These are phyloP conservation scores for Pangasius sanitwongsei DNA, from an alignment of 2,797 vertebrate genomes.

Conservation along the genomic window DNA sequence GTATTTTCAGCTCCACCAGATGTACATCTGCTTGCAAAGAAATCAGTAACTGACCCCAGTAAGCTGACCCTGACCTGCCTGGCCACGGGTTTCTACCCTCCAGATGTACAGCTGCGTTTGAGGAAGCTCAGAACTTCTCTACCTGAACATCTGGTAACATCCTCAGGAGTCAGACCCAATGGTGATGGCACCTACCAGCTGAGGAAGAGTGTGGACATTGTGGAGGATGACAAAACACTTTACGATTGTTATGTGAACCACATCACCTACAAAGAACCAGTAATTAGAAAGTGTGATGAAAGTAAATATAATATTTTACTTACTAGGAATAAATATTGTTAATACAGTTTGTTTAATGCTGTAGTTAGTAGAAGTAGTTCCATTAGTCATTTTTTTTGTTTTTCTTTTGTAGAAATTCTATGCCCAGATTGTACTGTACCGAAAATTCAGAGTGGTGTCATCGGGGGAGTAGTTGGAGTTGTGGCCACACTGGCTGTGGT, in stretches of 20 bases:
- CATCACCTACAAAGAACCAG: accelerated
- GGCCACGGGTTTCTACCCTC: constrained; percentile 67
- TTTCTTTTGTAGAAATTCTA: background rate
- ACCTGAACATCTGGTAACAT: accelerated
- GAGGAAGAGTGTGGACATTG: constrained; percentile 57
- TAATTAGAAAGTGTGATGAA: accelerated
- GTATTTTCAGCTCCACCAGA: constrained; percentile 49
- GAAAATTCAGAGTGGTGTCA: background rate
- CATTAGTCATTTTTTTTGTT: background rate
- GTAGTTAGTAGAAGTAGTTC: background rate
- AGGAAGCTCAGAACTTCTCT: background rate
- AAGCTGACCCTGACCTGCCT: constrained; percentile 63
- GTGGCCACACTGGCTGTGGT: background rate
- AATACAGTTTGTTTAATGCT: background rate
- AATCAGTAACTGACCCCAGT: accelerated
- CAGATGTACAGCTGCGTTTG: constrained; percentile 52
- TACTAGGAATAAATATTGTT: no score
- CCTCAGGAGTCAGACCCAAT: constrained; percentile 59
- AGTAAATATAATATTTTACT: no score
- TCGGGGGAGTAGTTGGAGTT: background rate
- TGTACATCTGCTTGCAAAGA: background rate
- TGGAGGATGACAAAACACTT: accelerated
- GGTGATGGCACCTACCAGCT: constrained; percentile 64
- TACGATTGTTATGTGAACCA: constrained; percentile 65
- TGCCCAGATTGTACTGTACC: background rate